These are phyloP conservation scores for Menidia beryllina DNA, from an alignment of 2,113 vertebrate species.

Conservation along the genomic window DNA sequence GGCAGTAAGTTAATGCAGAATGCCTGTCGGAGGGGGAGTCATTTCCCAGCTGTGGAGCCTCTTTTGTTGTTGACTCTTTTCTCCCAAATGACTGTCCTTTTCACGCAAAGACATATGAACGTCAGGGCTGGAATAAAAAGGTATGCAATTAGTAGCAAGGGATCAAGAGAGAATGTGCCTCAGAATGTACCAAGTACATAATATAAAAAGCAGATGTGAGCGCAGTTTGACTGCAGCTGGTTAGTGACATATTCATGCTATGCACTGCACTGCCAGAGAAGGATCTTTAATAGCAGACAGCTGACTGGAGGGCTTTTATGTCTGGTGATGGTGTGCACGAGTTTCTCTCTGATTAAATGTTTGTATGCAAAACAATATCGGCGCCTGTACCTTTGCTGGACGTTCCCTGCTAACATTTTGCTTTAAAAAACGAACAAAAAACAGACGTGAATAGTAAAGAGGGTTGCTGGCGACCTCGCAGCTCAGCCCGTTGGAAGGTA, in stretches of 20 bases:
- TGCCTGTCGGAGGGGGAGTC: slow-evolving; percentile 8
- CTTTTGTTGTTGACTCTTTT: slow-evolving; percentile 28
- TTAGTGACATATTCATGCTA: slow-evolving; percentile 77
- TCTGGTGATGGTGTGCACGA: slow-evolving; percentile 32
- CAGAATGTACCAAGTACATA: slow-evolving; percentile 80
- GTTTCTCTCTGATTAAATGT: slow-evolving; percentile 48
- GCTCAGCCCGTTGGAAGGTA: slow-evolving; percentile 54
- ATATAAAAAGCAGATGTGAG: slow-evolving; percentile 84
- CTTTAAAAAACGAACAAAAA: slow-evolving; percentile 57
- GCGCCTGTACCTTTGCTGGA: slow-evolving; percentile 17
- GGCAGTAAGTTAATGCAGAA: slow-evolving; percentile 18
- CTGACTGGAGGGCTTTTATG: slow-evolving; percentile 65
- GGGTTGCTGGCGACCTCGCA: slow-evolving; percentile 40
- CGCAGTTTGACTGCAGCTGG: slow-evolving; percentile 78
- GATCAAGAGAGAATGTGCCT: slow-evolving; percentile 60
- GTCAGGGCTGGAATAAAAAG: slow-evolving; percentile 51
- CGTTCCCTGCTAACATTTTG: slow-evolving; percentile 51
- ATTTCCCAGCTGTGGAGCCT: slow-evolving; percentile 26
- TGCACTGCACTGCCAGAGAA: slow-evolving; percentile 61
- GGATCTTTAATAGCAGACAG: slow-evolving; percentile 73
- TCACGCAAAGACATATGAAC: slow-evolving; percentile 41
- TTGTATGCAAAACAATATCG: slow-evolving; percentile 18
- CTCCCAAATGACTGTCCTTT: slow-evolving; percentile 16
- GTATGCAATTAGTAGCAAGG: slow-evolving; percentile 58
- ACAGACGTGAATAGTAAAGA: slow-evolving; percentile 40